phyloP scores from a whole-genome alignment of 2,113 vertebrate genomes.

The Panurus biarmicus region DNA sequence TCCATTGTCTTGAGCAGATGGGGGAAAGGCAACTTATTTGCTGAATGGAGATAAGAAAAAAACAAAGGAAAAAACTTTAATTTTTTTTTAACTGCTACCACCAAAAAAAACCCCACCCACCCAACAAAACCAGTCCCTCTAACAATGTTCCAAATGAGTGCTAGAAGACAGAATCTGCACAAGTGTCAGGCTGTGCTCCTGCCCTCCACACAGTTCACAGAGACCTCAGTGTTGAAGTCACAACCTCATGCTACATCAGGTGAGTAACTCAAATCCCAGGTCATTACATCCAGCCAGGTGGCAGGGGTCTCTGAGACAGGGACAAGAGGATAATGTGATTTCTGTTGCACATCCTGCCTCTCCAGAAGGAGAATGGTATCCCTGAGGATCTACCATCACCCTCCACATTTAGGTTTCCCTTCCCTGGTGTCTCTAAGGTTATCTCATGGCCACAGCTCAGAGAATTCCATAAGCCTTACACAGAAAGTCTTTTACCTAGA shows the following conservation, averaged over 20 bases:
- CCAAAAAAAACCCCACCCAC: background rate
- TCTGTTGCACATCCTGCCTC: background rate
- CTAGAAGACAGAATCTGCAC: background rate
- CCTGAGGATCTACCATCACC: background rate
- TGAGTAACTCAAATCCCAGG: background rate
- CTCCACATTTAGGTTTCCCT: background rate
- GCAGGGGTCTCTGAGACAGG: fast-evolving
- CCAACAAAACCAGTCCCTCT: background rate
- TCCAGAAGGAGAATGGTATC: background rate
- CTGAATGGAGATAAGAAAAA: background rate
- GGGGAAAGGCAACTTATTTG: background rate
- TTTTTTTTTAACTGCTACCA: no score
- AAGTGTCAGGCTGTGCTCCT: background rate
- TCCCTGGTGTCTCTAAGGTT: background rate
- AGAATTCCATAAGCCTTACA: background rate
- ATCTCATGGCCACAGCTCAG: background rate
- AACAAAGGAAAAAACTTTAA: background rate
- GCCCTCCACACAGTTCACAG: background rate
- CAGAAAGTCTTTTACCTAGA: background rate
- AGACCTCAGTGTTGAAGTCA: background rate
- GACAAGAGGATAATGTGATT: fast-evolving
- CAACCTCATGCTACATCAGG: background rate
- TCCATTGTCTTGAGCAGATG: background rate
- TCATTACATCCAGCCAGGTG: background rate
- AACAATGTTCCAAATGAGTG: background rate